phyloP scores from a whole-genome alignment of 2,797 vertebrate species.

The Myotis findleyi region DNA sequence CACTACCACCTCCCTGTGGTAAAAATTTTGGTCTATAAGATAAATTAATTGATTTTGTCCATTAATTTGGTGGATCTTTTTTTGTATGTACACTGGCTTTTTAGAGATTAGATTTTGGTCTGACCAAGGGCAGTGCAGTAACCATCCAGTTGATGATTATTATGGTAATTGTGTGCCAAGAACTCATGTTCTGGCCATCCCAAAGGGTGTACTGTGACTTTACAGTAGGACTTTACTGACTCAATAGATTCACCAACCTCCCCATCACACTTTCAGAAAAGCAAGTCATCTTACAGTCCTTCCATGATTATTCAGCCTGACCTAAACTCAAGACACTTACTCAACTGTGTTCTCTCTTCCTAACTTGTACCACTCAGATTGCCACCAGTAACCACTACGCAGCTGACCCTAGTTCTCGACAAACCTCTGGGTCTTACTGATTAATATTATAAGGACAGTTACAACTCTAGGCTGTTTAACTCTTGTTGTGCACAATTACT shows the following conservation, averaged over 20 bases:
- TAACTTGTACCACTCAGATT: not conserved
- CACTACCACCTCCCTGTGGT: not conserved
- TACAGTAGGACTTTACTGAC: not conserved
- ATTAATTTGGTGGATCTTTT: not conserved
- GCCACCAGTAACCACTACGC: not conserved
- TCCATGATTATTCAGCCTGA: not conserved
- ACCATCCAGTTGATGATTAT: not conserved
- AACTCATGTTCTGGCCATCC: not conserved
- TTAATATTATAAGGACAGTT: not conserved
- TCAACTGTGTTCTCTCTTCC: not conserved
- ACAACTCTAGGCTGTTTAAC: not conserved
- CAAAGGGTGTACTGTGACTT: not conserved
- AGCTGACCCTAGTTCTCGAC: not conserved
- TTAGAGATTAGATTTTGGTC: not conserved
- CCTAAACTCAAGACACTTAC: not conserved
- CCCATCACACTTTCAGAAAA: not conserved
- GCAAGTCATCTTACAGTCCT: not conserved
- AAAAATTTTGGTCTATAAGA: slow-evolving; percentile 10
- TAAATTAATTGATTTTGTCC: not conserved
- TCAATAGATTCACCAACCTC: not conserved
- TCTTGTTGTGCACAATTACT: not conserved
- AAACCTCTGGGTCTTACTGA: not conserved
- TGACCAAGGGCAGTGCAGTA: not conserved
- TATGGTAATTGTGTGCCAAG: not conserved
- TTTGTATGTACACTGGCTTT: not conserved